Evolutionary conservation across 2,888 invertebrate species (phyloP).

Genomic region (Xylocampa areola): DNA sequence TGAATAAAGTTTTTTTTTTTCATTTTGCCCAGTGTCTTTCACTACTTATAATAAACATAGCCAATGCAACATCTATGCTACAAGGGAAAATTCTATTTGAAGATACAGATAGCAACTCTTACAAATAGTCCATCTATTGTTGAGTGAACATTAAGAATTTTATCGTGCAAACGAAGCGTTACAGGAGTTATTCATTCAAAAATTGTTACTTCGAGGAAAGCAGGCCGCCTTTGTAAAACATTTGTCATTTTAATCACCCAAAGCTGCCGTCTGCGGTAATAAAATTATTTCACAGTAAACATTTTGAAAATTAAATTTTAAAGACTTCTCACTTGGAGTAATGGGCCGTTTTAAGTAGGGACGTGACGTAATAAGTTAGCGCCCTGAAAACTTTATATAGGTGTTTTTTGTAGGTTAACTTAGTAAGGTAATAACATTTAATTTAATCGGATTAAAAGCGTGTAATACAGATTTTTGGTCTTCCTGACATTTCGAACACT

Average conservation of each 20-base stretch:
- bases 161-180: conserved; percentile 55
- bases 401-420: conserved; percentile 2
- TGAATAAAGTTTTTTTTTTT: too few relatives aligned
- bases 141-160: conserved; percentile 47
- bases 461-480: too few relatives aligned
- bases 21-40: too few relatives aligned
- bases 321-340: conserved; percentile 67
- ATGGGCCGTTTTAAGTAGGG: conserved; percentile 61
- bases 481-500: too few relatives aligned
- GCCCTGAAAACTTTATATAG: conserved; percentile 40
- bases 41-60: neutral
- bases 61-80: conserved; percentile 4
- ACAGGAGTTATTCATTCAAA: conserved; percentile 62
- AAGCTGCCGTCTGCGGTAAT: conserved; percentile 75
- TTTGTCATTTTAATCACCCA: conserved; percentile 75
- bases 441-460: too few relatives aligned
- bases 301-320: conserved; percentile 79
- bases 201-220: conserved; percentile 59
- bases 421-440: neutral
- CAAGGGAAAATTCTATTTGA: conserved; percentile 9
- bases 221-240: conserved; percentile 64
- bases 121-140: conserved; percentile 49
- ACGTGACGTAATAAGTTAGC: conserved; percentile 60
- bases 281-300: conserved; percentile 80
- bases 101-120: conserved; percentile 9